Evolutionary conservation across 2,888 invertebrate species (phyloP), one percentile per base, ranked within the genome.

Genomic region (Trichogramma evanescens): DNA sequence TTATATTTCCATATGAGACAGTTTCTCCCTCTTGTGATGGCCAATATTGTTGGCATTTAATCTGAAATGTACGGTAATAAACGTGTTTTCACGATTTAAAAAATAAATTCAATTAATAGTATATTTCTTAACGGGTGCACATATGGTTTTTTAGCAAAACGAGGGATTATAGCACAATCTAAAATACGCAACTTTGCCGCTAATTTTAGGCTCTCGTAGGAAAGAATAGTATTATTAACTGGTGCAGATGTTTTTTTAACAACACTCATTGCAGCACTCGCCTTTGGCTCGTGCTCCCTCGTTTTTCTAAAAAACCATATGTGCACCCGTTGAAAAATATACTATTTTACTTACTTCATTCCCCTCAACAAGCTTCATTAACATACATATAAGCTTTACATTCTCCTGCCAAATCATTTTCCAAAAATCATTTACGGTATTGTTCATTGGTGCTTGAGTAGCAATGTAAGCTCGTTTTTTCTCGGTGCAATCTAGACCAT

Each of bases 41-140:
- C 82, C 82, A 82, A 65, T 82, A 82, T 67, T 80, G 77, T 56
- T 81, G 80, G 58, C 81, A 80, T 67, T 81, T 82, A 68, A 74
- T 77, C 80, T 81, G 61, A 65, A 61, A 54, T 52, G 26, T 26
- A 26, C 26, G 26, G 26, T 1, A 46, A 53, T 39, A 43, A 52
- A 41, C 9, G 26, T 2, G 26, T 26, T 26, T n/a, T 5, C 5
- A 48, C 26, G 26, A 49, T 10, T 38, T 4, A 10, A 44, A 1
- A n/a, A 41, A 59, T 50, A n/a, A 41, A 41, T 8, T 49, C 46
- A 5, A 42, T 8, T 50, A 8, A 50, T n/a, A n/a, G n/a, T n/a
- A n/a, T n/a, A n/a, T n/a, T n/a, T n/a, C n/a, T n/a, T n/a, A n/a
- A n/a, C n/a, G n/a, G n/a, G n/a, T n/a, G n/a, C n/a, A n/a, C n/a